These are phyloP conservation scores for Trichogramma evanescens DNA, from an alignment of 2,888 invertebrate species.

Conservation along the genomic window DNA sequence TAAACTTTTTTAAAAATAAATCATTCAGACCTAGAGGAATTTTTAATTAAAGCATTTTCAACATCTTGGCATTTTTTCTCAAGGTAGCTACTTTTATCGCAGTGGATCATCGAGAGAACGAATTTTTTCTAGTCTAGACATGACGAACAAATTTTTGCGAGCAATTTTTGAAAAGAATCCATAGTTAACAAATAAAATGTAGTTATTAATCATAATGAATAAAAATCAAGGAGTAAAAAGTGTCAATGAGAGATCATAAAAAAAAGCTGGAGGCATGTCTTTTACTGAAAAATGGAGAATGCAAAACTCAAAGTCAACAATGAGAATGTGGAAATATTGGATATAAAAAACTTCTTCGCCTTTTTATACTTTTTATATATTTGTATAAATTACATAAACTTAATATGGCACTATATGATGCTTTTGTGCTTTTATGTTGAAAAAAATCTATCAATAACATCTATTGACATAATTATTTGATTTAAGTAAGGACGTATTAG, in stretches of 20 bases:
- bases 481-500: no score
- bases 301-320: slow-evolving; percentile 2
- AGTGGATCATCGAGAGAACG: slow-evolving; percentile 19
- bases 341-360: slow-evolving; percentile 12
- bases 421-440: slow-evolving; percentile 16
- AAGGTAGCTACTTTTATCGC: slow-evolving; percentile 8
- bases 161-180: slow-evolving; percentile 18
- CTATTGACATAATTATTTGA: no score
- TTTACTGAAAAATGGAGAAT: slow-evolving; percentile 10
- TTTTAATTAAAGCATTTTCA: slow-evolving; percentile 3
- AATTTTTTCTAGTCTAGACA: slow-evolving; percentile 24
- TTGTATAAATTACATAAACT: slow-evolving; percentile 23
- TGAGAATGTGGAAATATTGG: slow-evolving; percentile 1
- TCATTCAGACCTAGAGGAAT: neutral
- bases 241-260: neutral
- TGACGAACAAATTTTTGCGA: slow-evolving; percentile 19
- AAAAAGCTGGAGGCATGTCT: slow-evolving; percentile 14
- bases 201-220: slow-evolving; percentile 15
- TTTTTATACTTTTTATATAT: slow-evolving; percentile 26
- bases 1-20: neutral
- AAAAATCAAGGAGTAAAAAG: neutral
- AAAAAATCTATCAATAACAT: no score
- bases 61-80: slow-evolving; percentile 1
- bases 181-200: slow-evolving; percentile 19
- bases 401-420: slow-evolving; percentile 16